Conservation (phyloP, 2,888 invertebrate genomes). For the Erannis defoliaria region DNA sequence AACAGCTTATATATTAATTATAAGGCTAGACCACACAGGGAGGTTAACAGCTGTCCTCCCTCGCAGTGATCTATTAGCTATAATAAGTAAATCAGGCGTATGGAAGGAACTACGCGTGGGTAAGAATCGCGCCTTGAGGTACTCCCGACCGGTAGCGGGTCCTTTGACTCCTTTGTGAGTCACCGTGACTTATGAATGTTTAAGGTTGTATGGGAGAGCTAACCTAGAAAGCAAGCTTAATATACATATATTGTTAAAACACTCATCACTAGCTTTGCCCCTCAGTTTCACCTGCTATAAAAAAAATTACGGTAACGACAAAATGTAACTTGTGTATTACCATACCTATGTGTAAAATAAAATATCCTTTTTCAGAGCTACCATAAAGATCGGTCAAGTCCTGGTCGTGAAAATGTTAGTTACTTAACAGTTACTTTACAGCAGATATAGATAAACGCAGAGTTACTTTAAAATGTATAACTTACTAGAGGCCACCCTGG, state of each 20-base stretch:
- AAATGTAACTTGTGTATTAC: too few relatives aligned
- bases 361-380: too few relatives aligned
- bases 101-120: constrained; percentile 62
- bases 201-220: constrained; percentile 9
- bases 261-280: too few relatives aligned
- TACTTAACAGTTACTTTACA: too few relatives aligned
- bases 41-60: constrained; percentile 62
- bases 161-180: constrained; percentile 59
- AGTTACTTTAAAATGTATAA: too few relatives aligned
- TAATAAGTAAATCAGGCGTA: constrained; percentile 46
- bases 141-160: constrained; percentile 64
- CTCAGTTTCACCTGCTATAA: too few relatives aligned
- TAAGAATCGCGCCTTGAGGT: constrained; percentile 60
- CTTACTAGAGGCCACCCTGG: too few relatives aligned
- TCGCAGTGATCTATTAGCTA: constrained; percentile 63
- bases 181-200: constrained; percentile 35
- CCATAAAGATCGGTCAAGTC: too few relatives aligned
- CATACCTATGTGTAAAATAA: too few relatives aligned
- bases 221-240: constrained; percentile 4
- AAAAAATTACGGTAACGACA: too few relatives aligned
- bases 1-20: constrained; percentile 67
- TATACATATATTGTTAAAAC: neutral
- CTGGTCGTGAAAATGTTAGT: too few relatives aligned
- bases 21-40: constrained; percentile 66
- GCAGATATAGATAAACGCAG: too few relatives aligned